Evolutionary conservation across 1,140 invertebrate genomes (phyloP).

Genomic region (Pissodes strobi): DNA sequence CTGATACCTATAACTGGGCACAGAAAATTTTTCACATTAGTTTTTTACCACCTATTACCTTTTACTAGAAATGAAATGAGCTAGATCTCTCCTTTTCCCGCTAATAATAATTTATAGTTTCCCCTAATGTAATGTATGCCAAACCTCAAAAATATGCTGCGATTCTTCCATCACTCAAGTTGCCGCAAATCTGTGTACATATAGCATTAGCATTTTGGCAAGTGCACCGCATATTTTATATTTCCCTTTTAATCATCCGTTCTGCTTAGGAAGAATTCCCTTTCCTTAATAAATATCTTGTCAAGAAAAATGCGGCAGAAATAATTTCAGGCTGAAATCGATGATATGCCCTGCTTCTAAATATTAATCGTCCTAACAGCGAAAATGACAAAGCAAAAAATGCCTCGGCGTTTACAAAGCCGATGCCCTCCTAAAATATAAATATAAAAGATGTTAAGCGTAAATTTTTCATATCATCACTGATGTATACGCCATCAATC

Average conservation of each 20-base stretch:
- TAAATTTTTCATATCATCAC: slow-evolving; percentile 31
- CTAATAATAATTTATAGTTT: too few species aligned
- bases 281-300: slow-evolving; percentile 11
- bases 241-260: not conserved
- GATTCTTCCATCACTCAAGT: too few species aligned
- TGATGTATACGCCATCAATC: slow-evolving; percentile 17
- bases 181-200: too few species aligned
- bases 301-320: slow-evolving; percentile 10
- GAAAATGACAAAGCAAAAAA: slow-evolving; percentile 29
- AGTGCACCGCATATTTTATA: slow-evolving; percentile 12
- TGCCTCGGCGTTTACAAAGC: slow-evolving; percentile 10
- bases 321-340: slow-evolving; percentile 18
- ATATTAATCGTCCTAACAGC: slow-evolving; percentile 28
- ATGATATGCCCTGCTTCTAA: slow-evolving; percentile 17
- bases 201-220: slow-evolving; percentile 14
- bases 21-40: too few species aligned
- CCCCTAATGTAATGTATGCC: too few species aligned
- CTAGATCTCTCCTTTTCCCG: too few species aligned
- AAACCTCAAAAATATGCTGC: too few species aligned
- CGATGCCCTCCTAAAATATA: slow-evolving; percentile 8
- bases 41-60: too few species aligned
- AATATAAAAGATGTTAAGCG: slow-evolving; percentile 30
- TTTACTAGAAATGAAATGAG: too few species aligned
- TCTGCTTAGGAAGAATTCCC: not conserved
- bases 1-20: too few species aligned